Evolutionary conservation across 30 jellyfish, hydroid and myxozoan genomes (phyloP).

Genomic region (Hydractinia echinata): DNA sequence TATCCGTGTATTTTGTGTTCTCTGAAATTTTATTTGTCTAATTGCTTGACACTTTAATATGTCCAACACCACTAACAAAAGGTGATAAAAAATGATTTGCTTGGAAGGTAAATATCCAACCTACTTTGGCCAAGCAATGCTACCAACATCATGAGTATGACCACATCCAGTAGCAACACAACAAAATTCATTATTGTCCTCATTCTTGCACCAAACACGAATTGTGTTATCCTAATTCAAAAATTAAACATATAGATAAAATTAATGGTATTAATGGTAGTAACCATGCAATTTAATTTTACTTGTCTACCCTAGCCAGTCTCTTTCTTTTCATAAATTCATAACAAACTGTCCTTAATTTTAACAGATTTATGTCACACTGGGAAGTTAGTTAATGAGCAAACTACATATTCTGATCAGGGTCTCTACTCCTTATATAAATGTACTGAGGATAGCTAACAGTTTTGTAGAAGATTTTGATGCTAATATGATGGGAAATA

Average conservation of each 20-base stretch:
- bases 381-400: no score
- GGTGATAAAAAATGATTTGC: not conserved
- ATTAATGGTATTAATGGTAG: not conserved
- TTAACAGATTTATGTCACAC: no score
- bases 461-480: no score
- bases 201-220: constrained; percentile 50
- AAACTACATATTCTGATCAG: no score
- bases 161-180: constrained; percentile 78
- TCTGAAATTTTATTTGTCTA: no score
- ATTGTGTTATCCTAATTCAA: constrained; percentile 53
- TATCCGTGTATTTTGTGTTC: no score
- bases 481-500: no score
- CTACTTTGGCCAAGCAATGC: constrained; percentile 61
- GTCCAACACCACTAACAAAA: not conserved
- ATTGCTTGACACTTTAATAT: no score
- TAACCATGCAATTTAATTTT: not conserved
- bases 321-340: not conserved
- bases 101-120: not conserved
- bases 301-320: no score
- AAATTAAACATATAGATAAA: not conserved
- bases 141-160: constrained; percentile 73
- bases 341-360: no score
- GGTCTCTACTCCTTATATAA: no score
- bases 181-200: constrained; percentile 31
- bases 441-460: no score